phyloP scores from a whole-genome alignment of 2,888 invertebrate species.

The Amorpha juglandis region DNA sequence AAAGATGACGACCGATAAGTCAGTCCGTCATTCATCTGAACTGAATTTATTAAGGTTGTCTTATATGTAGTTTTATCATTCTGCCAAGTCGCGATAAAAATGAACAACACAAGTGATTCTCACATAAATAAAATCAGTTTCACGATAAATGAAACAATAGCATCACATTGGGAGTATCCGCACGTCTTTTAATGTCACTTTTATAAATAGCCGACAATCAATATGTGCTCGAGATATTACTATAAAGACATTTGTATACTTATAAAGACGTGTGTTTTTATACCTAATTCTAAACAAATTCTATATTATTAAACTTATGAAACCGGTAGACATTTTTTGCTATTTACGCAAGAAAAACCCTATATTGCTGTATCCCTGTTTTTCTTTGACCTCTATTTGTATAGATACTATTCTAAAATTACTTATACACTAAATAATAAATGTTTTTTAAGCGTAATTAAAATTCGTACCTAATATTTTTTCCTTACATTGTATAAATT shows the following conservation, averaged over 20 bases:
- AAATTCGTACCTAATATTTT: neutral
- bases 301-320: neutral
- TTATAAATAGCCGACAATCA: slow-evolving; percentile 36
- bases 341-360: neutral
- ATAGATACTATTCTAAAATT: too few relatives aligned
- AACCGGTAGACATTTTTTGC: neutral
- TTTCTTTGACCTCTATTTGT: too few relatives aligned
- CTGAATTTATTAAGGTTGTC: neutral
- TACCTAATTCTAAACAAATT: neutral
- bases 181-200: slow-evolving; percentile 39
- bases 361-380: too few relatives aligned
- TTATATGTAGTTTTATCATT: neutral
- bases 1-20: neutral
- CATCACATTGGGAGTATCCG: slow-evolving; percentile 27
- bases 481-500: neutral
- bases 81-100: slow-evolving; percentile 1
- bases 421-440: too few relatives aligned
- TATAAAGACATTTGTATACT: neutral
- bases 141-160: slow-evolving; percentile 34
- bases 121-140: slow-evolving; percentile 36
- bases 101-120: slow-evolving; percentile 30
- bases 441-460: neutral
- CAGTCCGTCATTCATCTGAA: neutral
- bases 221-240: slow-evolving; percentile 19
- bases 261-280: neutral